These are phyloP conservation scores for Salmo trutta DNA, from an alignment of 2,797 vertebrate species.

Conservation along the genomic window DNA sequence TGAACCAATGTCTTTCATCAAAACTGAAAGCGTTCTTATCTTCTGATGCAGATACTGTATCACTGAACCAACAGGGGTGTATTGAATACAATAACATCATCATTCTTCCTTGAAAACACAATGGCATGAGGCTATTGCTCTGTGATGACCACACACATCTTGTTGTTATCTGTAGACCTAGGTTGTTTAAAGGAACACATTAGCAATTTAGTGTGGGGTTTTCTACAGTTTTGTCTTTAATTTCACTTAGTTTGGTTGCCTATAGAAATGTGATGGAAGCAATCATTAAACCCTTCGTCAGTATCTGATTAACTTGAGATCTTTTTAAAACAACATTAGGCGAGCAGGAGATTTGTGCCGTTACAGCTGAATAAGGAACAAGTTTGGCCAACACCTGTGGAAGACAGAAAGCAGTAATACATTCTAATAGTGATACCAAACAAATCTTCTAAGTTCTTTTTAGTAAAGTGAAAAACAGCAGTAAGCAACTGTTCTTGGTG, in stretches of 20 bases:
- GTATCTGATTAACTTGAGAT: neutral
- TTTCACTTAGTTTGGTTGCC: too few species aligned
- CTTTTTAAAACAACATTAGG: neutral
- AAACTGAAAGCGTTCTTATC: neutral
- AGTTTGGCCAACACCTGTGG: neutral
- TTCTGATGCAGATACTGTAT: neutral
- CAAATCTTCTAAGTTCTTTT: neutral
- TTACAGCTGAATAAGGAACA: neutral
- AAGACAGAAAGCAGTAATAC: neutral
- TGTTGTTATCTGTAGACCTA: conserved; percentile 8
- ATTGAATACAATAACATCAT: neutral
- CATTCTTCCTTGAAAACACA: neutral
- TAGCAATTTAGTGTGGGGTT: neutral
- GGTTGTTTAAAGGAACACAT: neutral
- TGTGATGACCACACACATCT: conserved; percentile 1
- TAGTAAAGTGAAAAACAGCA: neutral
- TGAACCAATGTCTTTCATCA: too few species aligned
- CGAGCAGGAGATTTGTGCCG: neutral
- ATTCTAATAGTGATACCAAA: neutral
- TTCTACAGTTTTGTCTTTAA: neutral
- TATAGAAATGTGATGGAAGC: too few species aligned
- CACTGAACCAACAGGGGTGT: neutral
- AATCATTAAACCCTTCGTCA: too few species aligned
- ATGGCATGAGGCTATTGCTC: neutral
- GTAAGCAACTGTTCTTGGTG: neutral